These are phyloP conservation scores for Archips crataeganus DNA, from an alignment of 2,888 invertebrate genomes.

Conservation along the genomic window DNA sequence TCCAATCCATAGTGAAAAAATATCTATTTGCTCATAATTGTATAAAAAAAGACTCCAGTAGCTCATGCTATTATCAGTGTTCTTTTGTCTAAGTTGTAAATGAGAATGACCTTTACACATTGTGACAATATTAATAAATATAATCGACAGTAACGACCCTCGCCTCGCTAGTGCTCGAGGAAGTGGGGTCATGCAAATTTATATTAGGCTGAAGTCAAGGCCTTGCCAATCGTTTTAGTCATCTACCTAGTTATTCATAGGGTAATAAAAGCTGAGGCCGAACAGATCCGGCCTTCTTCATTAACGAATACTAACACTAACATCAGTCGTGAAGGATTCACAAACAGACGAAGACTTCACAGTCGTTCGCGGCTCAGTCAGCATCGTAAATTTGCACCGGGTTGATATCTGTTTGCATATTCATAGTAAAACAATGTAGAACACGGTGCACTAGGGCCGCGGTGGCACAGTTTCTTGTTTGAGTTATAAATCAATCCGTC, in stretches of 20 bases:
- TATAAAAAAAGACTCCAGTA: conserved; percentile 11
- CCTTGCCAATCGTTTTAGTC: conserved; percentile 78
- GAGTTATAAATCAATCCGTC: conserved; percentile 81
- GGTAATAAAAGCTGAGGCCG: conserved; percentile 77
- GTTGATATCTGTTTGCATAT: conserved; percentile 71
- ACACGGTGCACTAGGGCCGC: conserved; percentile 75
- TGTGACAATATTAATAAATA: conserved; percentile 63
- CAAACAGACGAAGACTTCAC: conserved; percentile 16
- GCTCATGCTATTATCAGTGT: conserved; percentile 15
- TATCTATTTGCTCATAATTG: neutral
- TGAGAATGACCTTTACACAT: conserved; percentile 55
- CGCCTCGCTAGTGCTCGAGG: conserved; percentile 72
- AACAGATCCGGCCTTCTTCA: conserved; percentile 63
- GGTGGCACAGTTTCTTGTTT: conserved; percentile 82
- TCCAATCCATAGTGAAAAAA: neutral
- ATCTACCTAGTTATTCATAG: conserved; percentile 73
- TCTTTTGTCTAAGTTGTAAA: conserved; percentile 32
- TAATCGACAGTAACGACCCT: conserved; percentile 75
- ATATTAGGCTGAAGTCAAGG: conserved; percentile 82
- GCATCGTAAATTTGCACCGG: conserved; percentile 45
- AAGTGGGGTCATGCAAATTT: conserved; percentile 80
- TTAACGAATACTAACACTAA: conserved; percentile 51
- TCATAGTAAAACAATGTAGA: conserved; percentile 77
- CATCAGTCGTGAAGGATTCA: conserved; percentile 43
- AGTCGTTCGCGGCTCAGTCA: conserved; percentile 32